These are phyloP conservation scores for Xylota sylvarum DNA, from an alignment of 2,888 invertebrate genomes.

Conservation along the genomic window DNA sequence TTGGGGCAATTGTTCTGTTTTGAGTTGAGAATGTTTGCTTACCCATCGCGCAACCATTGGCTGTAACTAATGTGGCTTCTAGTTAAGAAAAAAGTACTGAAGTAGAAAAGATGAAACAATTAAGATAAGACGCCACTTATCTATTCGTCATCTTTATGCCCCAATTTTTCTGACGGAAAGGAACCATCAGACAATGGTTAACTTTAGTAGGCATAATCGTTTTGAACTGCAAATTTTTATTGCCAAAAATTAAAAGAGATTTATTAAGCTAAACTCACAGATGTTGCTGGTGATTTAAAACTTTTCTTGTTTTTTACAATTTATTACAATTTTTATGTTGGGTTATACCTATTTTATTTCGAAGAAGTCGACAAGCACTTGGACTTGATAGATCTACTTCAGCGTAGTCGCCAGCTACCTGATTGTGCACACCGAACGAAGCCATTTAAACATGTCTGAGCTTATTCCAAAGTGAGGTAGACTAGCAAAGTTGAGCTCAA, in stretches of 20 bases:
- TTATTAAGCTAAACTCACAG: neutral
- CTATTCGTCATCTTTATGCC: constrained; percentile 20
- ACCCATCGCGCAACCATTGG: neutral
- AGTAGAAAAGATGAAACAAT: constrained; percentile 16
- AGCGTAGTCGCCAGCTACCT: too few species aligned
- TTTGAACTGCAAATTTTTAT: neutral
- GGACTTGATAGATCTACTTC: too few species aligned
- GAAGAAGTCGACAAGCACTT: too few species aligned
- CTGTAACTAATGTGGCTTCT: neutral
- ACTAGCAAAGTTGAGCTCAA: too few species aligned
- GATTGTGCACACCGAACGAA: too few species aligned
- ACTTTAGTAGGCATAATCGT: neutral
- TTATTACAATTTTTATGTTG: too few species aligned
- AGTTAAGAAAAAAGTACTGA: neutral
- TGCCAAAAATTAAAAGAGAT: neutral
- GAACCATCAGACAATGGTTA: neutral
- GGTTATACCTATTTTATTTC: too few species aligned
- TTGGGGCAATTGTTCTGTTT: neutral
- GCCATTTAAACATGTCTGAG: too few species aligned
- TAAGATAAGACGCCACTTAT: constrained; percentile 17
- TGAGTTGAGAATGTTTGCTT: neutral
- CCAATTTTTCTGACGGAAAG: constrained; percentile 8
- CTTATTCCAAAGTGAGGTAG: too few species aligned
- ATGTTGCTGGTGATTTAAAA: too few species aligned
- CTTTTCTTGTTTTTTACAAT: too few species aligned